Conservation (phyloP, 2,113 vertebrate species). For the Vombatus ursinus region DNA sequence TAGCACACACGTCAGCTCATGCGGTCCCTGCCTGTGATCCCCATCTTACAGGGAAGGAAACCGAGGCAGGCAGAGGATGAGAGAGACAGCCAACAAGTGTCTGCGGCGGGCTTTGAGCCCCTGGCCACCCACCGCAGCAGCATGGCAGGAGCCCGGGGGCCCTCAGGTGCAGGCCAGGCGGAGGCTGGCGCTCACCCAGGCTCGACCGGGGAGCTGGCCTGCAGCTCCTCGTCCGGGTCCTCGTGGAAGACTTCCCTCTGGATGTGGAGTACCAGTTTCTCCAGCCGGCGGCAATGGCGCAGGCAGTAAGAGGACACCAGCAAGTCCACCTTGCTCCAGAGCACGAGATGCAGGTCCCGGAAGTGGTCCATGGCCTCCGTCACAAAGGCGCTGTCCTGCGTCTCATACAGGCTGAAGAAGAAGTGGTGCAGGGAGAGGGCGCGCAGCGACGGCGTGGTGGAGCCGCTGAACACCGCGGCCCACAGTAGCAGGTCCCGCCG, state of each 20-base stretch:
- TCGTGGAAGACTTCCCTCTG: not conserved
- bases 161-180: too few relatives aligned
- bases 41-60: too few relatives aligned
- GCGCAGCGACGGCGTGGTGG: not conserved
- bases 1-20: too few relatives aligned
- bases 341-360: slow-evolving; percentile 7
- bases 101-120: too few relatives aligned
- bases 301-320: slow-evolving; percentile 40
- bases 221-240: not conserved
- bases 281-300: not conserved
- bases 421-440: slow-evolving; percentile 38
- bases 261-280: not conserved
- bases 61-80: too few relatives aligned
- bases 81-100: too few relatives aligned
- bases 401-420: slow-evolving; percentile 50
- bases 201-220: not conserved
- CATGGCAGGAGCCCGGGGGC: too few relatives aligned
- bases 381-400: slow-evolving; percentile 52
- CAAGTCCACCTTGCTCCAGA: slow-evolving; percentile 4
- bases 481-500: slow-evolving; percentile 13
- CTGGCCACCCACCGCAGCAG: too few relatives aligned
- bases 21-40: too few relatives aligned
- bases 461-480: not conserved
- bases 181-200: not conserved
- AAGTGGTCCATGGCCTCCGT: slow-evolving; percentile 28